These are phyloP conservation scores for Thera britannica DNA, from an alignment of 2,888 invertebrate species.

Conservation along the genomic window DNA sequence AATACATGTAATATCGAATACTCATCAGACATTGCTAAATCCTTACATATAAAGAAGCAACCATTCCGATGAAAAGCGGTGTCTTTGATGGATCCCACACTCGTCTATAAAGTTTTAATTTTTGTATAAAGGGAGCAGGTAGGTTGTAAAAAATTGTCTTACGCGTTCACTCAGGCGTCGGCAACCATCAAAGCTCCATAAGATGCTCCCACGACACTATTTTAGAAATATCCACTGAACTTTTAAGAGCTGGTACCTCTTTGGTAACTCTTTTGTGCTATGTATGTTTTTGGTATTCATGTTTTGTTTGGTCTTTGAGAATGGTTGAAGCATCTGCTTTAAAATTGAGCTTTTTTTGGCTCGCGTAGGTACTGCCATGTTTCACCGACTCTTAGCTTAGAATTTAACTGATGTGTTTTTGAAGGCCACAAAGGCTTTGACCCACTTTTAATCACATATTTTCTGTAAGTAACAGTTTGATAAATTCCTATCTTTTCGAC, in stretches of 20 bases:
- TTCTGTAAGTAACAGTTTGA: not conserved
- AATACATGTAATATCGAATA: not conserved
- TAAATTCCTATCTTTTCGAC: not conserved
- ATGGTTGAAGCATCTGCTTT: conserved; percentile 21
- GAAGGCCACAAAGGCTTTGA: not conserved
- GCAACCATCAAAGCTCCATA: conserved; percentile 68
- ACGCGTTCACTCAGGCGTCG: conserved; percentile 61
- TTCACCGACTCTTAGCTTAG: not conserved
- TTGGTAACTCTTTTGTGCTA: conserved; percentile 56
- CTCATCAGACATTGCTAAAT: conserved; percentile 35
- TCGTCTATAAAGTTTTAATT: conserved; percentile 72
- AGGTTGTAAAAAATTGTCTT: conserved; percentile 76
- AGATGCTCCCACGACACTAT: conserved; percentile 76
- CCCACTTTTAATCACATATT: not conserved
- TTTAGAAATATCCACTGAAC: conserved; percentile 72
- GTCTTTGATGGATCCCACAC: conserved; percentile 67
- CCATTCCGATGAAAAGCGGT: conserved; percentile 52
- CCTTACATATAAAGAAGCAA: conserved; percentile 35
- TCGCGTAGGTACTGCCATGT: not conserved
- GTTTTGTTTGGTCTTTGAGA: conserved; percentile 44
- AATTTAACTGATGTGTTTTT: too few species aligned
- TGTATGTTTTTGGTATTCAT: conserved; percentile 52
- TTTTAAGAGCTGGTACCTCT: conserved; percentile 58
- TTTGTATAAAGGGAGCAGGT: conserved; percentile 69
- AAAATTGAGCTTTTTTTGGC: conserved; percentile 14